Evolutionary conservation across 2,797 vertebrate genomes (phyloP).

Genomic region (Hippoglossus hippoglossus): DNA sequence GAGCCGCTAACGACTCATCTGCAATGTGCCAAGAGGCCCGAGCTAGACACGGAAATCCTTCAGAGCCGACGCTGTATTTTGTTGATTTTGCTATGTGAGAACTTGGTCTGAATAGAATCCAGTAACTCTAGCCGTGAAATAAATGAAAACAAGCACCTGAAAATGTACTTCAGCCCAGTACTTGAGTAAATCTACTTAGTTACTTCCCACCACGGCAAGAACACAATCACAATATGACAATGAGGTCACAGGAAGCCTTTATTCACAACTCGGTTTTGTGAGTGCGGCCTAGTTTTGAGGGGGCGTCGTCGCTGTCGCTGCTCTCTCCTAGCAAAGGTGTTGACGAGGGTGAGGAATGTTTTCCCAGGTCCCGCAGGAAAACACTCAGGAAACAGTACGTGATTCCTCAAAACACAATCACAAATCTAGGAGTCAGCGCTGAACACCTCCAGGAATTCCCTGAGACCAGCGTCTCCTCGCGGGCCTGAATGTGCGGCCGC

Average conservation of each 20-base stretch:
- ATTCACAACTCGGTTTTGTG: constrained; percentile 28
- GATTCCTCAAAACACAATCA: constrained; percentile 52
- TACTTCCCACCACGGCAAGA: neutral
- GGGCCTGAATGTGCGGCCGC: constrained; percentile 23
- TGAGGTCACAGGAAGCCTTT: constrained; percentile 22
- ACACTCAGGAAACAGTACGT: constrained; percentile 77
- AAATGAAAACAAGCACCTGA: neutral
- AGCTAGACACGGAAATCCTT: neutral
- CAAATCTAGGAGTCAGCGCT: constrained; percentile 37
- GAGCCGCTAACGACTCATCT: neutral
- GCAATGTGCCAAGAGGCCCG: neutral
- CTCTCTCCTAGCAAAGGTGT: constrained; percentile 25
- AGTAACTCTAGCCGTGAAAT: too few species aligned
- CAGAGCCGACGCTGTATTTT: neutral
- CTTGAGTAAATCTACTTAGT: neutral
- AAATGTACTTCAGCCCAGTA: neutral
- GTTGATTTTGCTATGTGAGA: neutral
- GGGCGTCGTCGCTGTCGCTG: constrained; percentile 11
- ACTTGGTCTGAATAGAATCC: neutral
- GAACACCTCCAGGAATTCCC: constrained; percentile 55
- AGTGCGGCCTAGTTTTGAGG: neutral
- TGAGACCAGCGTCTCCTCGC: constrained; percentile 31
- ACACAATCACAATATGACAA: neutral
- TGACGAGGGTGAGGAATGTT: constrained; percentile 68
- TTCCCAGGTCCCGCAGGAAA: constrained; percentile 79